Conservation (phyloP, 2,113 vertebrate genomes). For the Rhinolophus ferrumequinum region DNA sequence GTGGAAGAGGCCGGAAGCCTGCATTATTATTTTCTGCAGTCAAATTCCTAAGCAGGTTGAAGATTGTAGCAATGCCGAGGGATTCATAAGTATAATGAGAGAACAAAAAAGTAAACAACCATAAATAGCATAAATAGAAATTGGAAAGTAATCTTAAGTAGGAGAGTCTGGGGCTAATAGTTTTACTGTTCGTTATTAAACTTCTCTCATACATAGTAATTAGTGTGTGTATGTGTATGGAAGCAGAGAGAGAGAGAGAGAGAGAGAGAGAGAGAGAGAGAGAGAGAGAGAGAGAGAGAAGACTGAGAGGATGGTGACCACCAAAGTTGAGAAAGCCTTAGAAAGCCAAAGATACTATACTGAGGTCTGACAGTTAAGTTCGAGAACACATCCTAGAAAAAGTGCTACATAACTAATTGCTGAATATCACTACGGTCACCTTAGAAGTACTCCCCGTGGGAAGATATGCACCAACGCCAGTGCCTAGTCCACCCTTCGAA, state of each 20-base stretch:
- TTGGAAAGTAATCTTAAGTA: not conserved
- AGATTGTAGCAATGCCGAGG: not conserved
- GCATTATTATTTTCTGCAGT: not conserved
- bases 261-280: not conserved
- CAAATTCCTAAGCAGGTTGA: constrained; percentile 29
- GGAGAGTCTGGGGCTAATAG: not conserved
- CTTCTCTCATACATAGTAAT: not conserved
- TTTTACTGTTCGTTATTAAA: fast-evolving
- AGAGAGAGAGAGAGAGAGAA: not conserved
- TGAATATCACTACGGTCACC: no score
- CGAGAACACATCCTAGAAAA: no score
- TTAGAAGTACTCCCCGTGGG: no score
- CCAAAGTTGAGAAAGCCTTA: not conserved
- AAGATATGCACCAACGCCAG: no score
- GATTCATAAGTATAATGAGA: not conserved
- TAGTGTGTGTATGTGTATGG: not conserved
- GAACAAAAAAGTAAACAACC: not conserved
- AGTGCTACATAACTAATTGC: no score
- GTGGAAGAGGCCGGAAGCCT: not conserved
- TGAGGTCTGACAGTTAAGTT: no score
- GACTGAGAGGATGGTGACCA: no score
- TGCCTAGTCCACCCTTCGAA: no score
- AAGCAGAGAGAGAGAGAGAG: no score
- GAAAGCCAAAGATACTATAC: not conserved
- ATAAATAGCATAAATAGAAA: not conserved